phyloP scores from a whole-genome alignment of 2,888 invertebrate genomes.

The Lasioglossum figueresi region DNA sequence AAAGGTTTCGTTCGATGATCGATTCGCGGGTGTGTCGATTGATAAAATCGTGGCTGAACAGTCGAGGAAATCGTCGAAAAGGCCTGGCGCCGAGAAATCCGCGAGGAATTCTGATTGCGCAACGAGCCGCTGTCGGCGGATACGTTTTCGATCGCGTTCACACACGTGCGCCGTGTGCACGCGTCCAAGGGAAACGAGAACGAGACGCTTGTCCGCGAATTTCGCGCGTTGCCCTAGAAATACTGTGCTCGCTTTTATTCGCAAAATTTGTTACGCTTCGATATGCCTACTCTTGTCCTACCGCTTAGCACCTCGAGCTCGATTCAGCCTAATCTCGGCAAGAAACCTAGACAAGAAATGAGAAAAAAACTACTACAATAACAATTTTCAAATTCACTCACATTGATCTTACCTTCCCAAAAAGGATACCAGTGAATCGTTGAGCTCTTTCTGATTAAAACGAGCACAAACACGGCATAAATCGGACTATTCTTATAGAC shows the following conservation, averaged over 20 bases:
- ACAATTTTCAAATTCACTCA: background rate
- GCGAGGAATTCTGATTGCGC: constrained; percentile 40
- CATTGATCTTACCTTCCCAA: background rate
- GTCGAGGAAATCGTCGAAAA: constrained; percentile 15
- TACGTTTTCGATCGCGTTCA: constrained; percentile 24
- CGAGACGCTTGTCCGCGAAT: constrained; percentile 12
- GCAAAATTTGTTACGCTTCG: background rate
- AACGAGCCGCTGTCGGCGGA: constrained; percentile 22
- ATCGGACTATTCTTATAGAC: background rate
- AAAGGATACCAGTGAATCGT: background rate
- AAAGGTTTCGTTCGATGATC: background rate
- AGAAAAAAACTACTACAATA: background rate
- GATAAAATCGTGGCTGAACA: background rate
- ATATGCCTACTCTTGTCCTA: background rate
- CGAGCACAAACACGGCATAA: background rate
- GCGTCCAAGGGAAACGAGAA: constrained; percentile 22
- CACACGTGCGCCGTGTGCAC: background rate
- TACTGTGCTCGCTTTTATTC: background rate
- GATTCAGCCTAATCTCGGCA: background rate
- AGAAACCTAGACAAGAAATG: background rate
- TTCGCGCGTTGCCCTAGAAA: background rate
- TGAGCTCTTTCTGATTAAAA: background rate
- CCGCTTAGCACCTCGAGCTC: background rate
- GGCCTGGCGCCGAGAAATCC: constrained; percentile 4
- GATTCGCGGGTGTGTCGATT: background rate